Percentiles rank a stretch among this genome's conserved stretches.
phyloP scores from a whole-genome alignment of 2,888 invertebrate species.

The Pocota personata region DNA sequence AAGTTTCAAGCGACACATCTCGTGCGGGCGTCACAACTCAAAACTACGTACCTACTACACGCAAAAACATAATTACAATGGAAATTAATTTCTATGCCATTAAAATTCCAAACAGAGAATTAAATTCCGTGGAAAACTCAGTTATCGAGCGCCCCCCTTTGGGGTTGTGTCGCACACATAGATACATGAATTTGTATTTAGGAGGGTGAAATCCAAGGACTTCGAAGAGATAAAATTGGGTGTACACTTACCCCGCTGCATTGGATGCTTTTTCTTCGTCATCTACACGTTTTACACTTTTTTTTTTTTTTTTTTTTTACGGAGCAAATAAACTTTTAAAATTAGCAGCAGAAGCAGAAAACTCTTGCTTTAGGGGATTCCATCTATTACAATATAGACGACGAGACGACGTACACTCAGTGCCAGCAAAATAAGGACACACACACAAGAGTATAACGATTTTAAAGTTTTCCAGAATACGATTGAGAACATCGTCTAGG shows the following conservation, averaged over 20 bases:
- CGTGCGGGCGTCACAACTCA: constrained; percentile 1
- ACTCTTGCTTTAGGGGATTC: not conserved
- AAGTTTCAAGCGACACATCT: not conserved
- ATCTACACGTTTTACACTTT: constrained; percentile 7
- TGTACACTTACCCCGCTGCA: constrained; percentile 6
- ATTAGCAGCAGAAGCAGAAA: not conserved
- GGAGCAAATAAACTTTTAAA: constrained; percentile 2
- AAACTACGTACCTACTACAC: constrained; percentile 55
- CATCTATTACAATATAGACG: not conserved
- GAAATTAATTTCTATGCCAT: constrained; percentile 40
- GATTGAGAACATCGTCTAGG: not conserved
- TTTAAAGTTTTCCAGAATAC: constrained; percentile 1
- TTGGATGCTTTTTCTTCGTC: not conserved
- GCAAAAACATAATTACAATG: constrained; percentile 47
- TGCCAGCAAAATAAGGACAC: constrained; percentile 11
- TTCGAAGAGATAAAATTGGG: not conserved
- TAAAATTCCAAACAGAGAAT: constrained; percentile 41
- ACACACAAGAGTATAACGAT: not conserved
- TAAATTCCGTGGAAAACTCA: constrained; percentile 38
- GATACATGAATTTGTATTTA: constrained; percentile 18
- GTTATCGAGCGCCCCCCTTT: not conserved
- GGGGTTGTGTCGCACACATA: constrained; percentile 24
- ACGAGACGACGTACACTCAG: not conserved
- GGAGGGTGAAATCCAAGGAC: constrained; percentile 50
- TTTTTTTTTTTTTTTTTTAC: not conserved